phyloP scores from a whole-genome alignment of 2,888 invertebrate genomes.

The Amiota communis region DNA sequence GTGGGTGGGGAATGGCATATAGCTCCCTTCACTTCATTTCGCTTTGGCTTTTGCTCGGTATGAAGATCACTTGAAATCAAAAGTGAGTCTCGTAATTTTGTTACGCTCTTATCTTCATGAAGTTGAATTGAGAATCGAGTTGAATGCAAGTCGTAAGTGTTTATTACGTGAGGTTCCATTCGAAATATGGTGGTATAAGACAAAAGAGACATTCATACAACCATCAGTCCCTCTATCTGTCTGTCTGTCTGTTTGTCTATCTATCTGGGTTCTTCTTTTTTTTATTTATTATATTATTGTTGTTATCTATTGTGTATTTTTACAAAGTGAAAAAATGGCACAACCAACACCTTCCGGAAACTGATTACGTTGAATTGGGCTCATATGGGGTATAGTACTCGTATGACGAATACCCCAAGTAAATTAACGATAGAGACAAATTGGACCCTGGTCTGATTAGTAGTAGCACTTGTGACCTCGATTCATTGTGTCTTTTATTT shows the following conservation, averaged over 20 bases:
- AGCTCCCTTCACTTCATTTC: too few relatives aligned
- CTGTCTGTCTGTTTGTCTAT: too few relatives aligned
- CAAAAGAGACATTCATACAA: too few relatives aligned
- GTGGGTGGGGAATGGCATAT: too few relatives aligned
- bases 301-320: neutral
- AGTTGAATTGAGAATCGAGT: too few relatives aligned
- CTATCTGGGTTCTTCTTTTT: too few relatives aligned
- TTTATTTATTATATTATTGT: neutral
- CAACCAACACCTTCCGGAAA: conserved; percentile 17
- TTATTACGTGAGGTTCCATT: conserved; percentile 13
- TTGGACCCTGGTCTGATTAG: conserved; percentile 9
- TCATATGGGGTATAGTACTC: neutral
- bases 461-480: conserved; percentile 19
- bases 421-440: neutral
- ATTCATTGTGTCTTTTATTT: conserved; percentile 16
- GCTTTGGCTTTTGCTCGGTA: too few relatives aligned
- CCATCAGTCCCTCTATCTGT: too few relatives aligned
- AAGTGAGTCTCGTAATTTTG: conserved; percentile 3
- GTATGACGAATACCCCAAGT: neutral
- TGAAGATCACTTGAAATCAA: neutral
- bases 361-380: conserved; percentile 18
- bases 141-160: conserved; percentile 1
- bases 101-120: neutral
- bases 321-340: conserved; percentile 8
- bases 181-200: too few relatives aligned